phyloP scores from a whole-genome alignment of 2,888 invertebrate species.

The Cephus rjabovi region DNA sequence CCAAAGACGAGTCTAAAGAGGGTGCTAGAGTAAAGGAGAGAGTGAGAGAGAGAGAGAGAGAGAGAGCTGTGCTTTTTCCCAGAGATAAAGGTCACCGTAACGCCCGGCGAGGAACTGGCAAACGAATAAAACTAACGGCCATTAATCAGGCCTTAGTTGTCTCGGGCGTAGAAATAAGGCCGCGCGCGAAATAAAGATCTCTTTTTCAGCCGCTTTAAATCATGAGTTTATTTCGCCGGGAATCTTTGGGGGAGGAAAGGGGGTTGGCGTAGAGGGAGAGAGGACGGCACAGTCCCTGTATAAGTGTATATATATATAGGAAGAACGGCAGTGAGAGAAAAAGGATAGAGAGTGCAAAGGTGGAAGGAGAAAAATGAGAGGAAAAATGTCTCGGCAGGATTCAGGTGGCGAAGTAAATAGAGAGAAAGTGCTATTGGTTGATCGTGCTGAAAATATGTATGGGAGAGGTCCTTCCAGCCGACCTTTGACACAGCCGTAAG shows the following conservation, averaged over 20 bases:
- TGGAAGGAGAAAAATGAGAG: background rate
- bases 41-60: background rate
- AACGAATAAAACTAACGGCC: conserved; percentile 60
- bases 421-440: background rate
- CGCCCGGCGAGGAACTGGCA: conserved; percentile 25
- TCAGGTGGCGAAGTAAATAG: conserved; percentile 18
- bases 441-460: too few relatives aligned
- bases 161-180: conserved; percentile 46
- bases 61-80: conserved; percentile 13
- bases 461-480: too few relatives aligned
- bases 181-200: conserved; percentile 54
- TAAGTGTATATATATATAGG: too few relatives aligned
- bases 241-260: conserved; percentile 5
- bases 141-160: conserved; percentile 60
- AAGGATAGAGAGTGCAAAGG: conserved; percentile 3
- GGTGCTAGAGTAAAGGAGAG: background rate
- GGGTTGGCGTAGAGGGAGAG: too few relatives aligned
- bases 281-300: too few relatives aligned
- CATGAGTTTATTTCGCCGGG: conserved; percentile 57
- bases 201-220: conserved; percentile 56
- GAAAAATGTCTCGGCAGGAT: conserved; percentile 11
- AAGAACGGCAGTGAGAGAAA: background rate
- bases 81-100: conserved; percentile 54
- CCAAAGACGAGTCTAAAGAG: too few relatives aligned
- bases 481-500: too few relatives aligned